These are phyloP conservation scores for Centropyge bicolor DNA, from an alignment of 2,797 vertebrate genomes.

Conservation along the genomic window DNA sequence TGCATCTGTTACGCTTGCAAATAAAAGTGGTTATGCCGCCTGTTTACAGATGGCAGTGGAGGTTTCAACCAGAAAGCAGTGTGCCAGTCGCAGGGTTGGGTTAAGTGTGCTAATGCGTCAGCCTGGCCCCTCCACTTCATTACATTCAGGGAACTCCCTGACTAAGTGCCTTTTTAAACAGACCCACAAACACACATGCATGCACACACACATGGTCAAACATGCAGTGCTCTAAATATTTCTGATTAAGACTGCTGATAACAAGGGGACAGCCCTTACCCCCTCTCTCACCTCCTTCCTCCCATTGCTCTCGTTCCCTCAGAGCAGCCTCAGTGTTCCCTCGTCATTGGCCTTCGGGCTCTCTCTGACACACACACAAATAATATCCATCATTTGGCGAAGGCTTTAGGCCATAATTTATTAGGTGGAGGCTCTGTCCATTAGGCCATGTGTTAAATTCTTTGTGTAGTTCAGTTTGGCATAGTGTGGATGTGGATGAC, in stretches of 20 bases:
- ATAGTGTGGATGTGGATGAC: slow-evolving; percentile 43
- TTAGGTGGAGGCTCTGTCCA: slow-evolving; percentile 55
- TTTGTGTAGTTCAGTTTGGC: slow-evolving; percentile 67
- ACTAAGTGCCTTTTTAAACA: slow-evolving; percentile 59
- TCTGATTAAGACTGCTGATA: slow-evolving; percentile 61
- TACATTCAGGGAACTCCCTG: slow-evolving; percentile 66
- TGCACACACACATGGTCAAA: slow-evolving; percentile 14
- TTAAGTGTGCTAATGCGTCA: slow-evolving; percentile 40
- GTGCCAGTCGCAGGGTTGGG: slow-evolving; percentile 6
- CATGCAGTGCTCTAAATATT: slow-evolving; percentile 49
- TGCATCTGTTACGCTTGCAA: slow-evolving; percentile 1
- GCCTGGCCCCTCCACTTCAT: slow-evolving; percentile 37
- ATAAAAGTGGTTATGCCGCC: neutral
- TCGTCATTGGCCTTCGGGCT: slow-evolving; percentile 40
- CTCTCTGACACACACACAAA: slow-evolving; percentile 12
- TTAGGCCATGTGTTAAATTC: slow-evolving; percentile 65
- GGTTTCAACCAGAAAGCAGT: neutral
- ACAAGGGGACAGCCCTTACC: slow-evolving; percentile 53
- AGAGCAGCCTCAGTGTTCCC: slow-evolving; percentile 44
- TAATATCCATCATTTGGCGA: slow-evolving; percentile 39
- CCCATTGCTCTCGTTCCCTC: slow-evolving; percentile 1
- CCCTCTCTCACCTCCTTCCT: slow-evolving; percentile 24
- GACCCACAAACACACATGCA: slow-evolving; percentile 21
- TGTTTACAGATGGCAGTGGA: slow-evolving; percentile 32
- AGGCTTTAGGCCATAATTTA: slow-evolving; percentile 50